A percentile compares a stretch with the other conserved stretches of the same genome.
Evolutionary conservation across 2,113 vertebrate species (phyloP).

Genomic region (Hyla sarda): DNA sequence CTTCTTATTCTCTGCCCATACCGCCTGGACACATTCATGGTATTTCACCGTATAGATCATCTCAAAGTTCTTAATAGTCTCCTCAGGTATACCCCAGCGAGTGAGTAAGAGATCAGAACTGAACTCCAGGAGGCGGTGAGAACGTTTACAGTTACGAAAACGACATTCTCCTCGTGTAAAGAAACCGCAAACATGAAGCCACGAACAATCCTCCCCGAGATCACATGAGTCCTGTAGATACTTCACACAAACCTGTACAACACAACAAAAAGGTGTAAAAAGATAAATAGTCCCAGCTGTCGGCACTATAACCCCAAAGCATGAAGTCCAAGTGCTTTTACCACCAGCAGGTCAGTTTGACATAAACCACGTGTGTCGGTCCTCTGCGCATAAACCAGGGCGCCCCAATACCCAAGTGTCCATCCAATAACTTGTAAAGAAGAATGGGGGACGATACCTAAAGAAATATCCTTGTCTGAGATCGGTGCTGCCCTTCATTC

Average conservation of each 20-base stretch:
- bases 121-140: constrained; percentile 68
- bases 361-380: no score
- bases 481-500: no score
- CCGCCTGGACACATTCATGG: background rate
- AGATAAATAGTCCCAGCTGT: no score
- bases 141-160: constrained; percentile 66
- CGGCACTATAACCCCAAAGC: no score
- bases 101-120: constrained; percentile 59
- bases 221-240: constrained; percentile 61
- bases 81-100: constrained; percentile 61
- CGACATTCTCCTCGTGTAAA: constrained; percentile 72
- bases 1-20: background rate
- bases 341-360: no score
- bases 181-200: constrained; percentile 73
- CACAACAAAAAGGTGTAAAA: no score
- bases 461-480: no score
- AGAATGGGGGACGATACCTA: no score
- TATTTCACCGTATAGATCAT: constrained; percentile 66
- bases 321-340: no score
- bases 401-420: no score
- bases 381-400: no score
- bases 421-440: no score
- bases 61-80: constrained; percentile 68
- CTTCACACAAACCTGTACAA: constrained; percentile 70
- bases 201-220: constrained; percentile 66